phyloP scores from a whole-genome alignment of 2,888 invertebrate genomes.

The Drosophila quasianomalipes region DNA sequence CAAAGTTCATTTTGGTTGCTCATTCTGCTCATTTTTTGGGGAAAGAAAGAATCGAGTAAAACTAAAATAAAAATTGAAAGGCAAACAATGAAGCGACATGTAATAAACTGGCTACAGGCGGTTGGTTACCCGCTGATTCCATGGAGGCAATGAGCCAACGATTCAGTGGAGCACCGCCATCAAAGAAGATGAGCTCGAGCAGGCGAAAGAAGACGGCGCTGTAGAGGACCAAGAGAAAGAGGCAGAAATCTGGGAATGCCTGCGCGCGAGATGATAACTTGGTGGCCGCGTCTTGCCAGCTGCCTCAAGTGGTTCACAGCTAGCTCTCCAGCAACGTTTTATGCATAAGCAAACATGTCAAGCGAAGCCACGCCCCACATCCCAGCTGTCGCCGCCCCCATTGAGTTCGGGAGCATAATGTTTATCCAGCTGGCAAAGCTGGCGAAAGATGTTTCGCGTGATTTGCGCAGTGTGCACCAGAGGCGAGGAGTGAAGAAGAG shows the following conservation, averaged over 20 bases:
- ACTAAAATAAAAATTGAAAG: conserved; percentile 81
- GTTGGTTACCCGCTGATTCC: conserved; percentile 29
- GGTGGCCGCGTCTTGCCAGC: conserved; percentile 51
- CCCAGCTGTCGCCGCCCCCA: not conserved
- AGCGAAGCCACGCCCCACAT: conserved; percentile 54
- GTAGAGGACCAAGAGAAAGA: not conserved
- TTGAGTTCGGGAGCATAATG: conserved; percentile 57
- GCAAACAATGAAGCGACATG: conserved; percentile 74
- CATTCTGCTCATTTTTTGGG: not conserved
- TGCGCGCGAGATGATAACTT: conserved; percentile 69
- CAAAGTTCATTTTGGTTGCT: not conserved
- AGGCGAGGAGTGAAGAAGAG: not conserved
- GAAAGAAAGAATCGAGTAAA: conserved; percentile 52
- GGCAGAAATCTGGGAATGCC: conserved; percentile 39
- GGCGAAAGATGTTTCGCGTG: conserved; percentile 79
- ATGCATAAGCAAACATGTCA: conserved; percentile 81
- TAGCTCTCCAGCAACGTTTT: conserved; percentile 59
- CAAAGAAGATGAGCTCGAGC: not conserved
- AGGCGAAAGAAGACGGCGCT: not conserved
- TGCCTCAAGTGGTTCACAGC: conserved; percentile 57
- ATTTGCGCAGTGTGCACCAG: conserved; percentile 54
- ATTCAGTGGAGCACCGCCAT: not conserved
- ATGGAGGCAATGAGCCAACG: conserved; percentile 7
- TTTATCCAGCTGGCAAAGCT: conserved; percentile 78
- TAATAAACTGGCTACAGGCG: conserved; percentile 69